Base-by-base conservation (phyloP, 1,140 invertebrate genomes). In the Drosophila suzukii region DNA sequence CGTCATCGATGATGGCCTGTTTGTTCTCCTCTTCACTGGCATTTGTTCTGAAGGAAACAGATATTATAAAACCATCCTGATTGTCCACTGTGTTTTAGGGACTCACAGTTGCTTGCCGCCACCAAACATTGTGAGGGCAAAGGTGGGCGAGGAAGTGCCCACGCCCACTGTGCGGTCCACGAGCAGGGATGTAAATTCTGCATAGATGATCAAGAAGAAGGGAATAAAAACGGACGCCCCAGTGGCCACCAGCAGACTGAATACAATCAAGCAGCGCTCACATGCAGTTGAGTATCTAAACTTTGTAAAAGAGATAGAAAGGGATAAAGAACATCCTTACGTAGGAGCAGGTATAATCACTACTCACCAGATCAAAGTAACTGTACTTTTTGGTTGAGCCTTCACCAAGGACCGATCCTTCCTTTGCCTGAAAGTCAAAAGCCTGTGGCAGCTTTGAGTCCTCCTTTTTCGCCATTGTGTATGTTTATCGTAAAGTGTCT, bases 141-240 rank as follows among this genome's bases (percentile, higher is more conserved):
- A 68, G 0, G 94, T 94, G 2, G 93, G 91, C 0, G 93, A 93
- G 11, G 94, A 95, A 0, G 93, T 94, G 5, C 93, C 93, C 57
- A 93, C 93, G 63, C 93, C 93, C 12, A 85, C 74, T 2, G 94
- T 94, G 15, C 95, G 93, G 93, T 95, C 95, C 38, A 95, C 94
- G 30, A 96, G 86, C n/a, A 95, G 78, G 0, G 94, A 93, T 17
- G 95, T 95, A 86, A 95, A 95, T 88, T 96, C 95, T 59, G 95
- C 95, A 85, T 96, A 96, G 51, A 95, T 93, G 60, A 96, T 94
- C 27, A 94, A 94, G 2, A 94, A 94, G 56, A 95, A 90, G 11
- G 95, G 95, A 71, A 95, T 94, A 61, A 94, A 94, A 0, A 74
- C 11, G 6, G 91, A 74, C 5, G 77, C 91, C 2, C 81, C 12